phyloP scores from a whole-genome alignment of 2,113 vertebrate species.

The Aegypius monachus region DNA sequence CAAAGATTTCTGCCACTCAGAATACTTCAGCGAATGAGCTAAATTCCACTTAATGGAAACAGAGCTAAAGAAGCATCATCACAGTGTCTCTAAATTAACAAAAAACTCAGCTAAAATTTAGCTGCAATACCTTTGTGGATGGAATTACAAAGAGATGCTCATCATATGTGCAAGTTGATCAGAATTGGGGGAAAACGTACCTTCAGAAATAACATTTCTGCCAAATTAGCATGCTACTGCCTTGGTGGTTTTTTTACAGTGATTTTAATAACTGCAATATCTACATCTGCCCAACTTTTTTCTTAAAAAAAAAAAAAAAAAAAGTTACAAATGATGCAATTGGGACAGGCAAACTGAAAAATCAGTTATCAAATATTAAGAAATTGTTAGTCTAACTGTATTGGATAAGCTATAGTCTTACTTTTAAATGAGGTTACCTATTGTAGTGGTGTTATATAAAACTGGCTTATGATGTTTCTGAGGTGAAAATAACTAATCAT shows the following conservation, averaged over 20 bases:
- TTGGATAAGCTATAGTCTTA: background rate
- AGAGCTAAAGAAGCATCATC: background rate
- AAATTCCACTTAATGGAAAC: background rate
- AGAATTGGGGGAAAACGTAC: accelerated
- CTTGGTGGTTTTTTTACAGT: background rate
- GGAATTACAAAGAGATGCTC: background rate
- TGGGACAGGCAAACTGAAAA: background rate
- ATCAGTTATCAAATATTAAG: background rate
- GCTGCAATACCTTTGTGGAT: background rate
- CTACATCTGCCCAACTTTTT: background rate
- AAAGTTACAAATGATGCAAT: background rate
- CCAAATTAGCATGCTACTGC: background rate
- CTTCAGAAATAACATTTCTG: background rate
- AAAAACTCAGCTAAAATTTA: background rate
- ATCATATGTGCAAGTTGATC: background rate
- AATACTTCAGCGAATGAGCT: background rate
- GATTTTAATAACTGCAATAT: background rate
- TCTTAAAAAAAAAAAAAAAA: background rate
- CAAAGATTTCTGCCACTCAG: background rate
- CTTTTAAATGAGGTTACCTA: background rate
- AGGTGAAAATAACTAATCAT: background rate
- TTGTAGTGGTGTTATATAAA: background rate
- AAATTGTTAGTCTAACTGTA: background rate
- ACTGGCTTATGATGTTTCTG: background rate
- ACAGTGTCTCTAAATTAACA: background rate